Conservation (phyloP, 2,797 vertebrate genomes). For the Thripadectes ignobilis region DNA sequence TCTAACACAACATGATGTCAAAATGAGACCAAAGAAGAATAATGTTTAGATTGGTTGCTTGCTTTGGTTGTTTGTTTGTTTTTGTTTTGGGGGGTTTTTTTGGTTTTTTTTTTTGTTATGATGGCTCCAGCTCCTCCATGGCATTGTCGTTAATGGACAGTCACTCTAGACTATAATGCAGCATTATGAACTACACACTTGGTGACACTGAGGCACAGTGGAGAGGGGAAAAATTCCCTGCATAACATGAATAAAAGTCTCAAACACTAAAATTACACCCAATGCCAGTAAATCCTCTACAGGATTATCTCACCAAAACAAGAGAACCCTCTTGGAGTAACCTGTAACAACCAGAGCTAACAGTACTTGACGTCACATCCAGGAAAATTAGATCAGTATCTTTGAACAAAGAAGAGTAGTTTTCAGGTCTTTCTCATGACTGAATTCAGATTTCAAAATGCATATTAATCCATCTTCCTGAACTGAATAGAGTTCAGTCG, state of each 20-base stretch:
- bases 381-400: background rate
- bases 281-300: background rate
- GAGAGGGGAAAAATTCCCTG: background rate
- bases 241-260: background rate
- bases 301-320: background rate
- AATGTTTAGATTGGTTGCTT: background rate
- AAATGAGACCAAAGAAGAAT: background rate
- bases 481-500: background rate
- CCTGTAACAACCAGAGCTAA: background rate
- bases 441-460: background rate
- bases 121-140: background rate
- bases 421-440: background rate
- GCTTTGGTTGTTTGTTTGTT: background rate
- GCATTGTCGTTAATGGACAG: fast-evolving
- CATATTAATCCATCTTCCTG: background rate
- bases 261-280: background rate
- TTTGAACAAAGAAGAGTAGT: background rate
- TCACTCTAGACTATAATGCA: background rate
- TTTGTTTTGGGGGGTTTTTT: too few relatives aligned
- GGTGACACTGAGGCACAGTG: background rate
- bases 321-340: background rate
- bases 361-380: background rate
- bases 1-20: background rate
- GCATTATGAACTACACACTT: background rate
- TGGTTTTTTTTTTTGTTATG: background rate